A percentile compares a stretch with the other conserved stretches of the same genome.
Conservation (phyloP, 2,888 invertebrate species). For the Dromius quadrimaculatus region DNA sequence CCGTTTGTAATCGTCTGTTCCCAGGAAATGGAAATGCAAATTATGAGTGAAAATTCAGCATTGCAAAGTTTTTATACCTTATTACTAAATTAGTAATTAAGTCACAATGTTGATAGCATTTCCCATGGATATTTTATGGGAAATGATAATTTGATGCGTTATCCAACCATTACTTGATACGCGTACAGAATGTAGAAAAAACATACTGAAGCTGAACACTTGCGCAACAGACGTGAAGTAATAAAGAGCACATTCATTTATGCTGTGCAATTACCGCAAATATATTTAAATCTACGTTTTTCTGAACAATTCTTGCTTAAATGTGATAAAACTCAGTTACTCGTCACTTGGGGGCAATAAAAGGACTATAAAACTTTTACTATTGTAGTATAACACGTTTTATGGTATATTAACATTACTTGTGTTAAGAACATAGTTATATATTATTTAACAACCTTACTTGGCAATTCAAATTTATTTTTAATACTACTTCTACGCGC, state of each 20-base stretch:
- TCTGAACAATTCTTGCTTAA: constrained; percentile 33
- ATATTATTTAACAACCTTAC: constrained; percentile 18
- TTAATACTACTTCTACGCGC: constrained; percentile 1
- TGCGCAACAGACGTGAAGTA: background rate
- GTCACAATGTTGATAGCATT: background rate
- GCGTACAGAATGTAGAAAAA: background rate
- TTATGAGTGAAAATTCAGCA: constrained; percentile 6
- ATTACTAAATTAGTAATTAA: constrained; percentile 13
- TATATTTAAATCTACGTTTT: constrained; percentile 26
- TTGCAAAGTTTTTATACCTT: constrained; percentile 15
- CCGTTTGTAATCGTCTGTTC: no score
- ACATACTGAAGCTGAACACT: background rate
- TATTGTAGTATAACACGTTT: constrained; percentile 44
- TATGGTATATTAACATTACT: constrained; percentile 48
- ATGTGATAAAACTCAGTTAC: constrained; percentile 39
- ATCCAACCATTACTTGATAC: constrained; percentile 2
- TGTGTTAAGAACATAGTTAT: constrained; percentile 43
- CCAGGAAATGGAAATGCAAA: constrained; percentile 15
- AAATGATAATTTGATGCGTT: background rate
- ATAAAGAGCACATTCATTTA: no score
- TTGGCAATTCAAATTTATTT: constrained; percentile 22
- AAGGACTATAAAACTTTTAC: constrained; percentile 41
- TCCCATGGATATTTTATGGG: constrained; percentile 15
- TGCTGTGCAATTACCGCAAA: constrained; percentile 12
- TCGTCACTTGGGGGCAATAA: constrained; percentile 44